Evolutionary conservation across 2,888 invertebrate genomes (phyloP).

Genomic region (Pammene aurita): DNA sequence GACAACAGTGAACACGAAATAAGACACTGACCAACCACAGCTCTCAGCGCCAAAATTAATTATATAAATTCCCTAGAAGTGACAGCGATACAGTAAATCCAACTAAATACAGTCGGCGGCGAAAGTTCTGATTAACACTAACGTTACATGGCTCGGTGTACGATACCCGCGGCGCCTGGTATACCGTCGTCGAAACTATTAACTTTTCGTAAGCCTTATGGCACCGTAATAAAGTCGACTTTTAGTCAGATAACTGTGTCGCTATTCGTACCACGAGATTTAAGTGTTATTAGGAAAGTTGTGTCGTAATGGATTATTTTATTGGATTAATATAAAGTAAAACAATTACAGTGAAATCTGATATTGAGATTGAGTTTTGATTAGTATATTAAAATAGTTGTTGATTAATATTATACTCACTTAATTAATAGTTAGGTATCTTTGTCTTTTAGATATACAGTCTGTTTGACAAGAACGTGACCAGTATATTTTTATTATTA

Average conservation of each 20-base stretch:
- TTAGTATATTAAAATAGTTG: conserved; percentile 1
- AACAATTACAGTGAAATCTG: conserved; percentile 18
- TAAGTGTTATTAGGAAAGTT: conserved; percentile 40
- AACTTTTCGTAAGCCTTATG: too few relatives aligned
- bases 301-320: conserved; percentile 30
- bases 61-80: conserved; percentile 51
- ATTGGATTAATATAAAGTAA: conserved; percentile 27
- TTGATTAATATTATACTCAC: background rate
- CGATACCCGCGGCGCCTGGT: conserved; percentile 17
- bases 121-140: conserved; percentile 32
- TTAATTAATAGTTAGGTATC: background rate
- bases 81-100: conserved; percentile 45
- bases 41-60: conserved; percentile 48
- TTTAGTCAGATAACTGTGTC: too few relatives aligned
- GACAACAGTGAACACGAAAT: conserved; percentile 34
- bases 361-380: conserved; percentile 19
- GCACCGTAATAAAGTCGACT: too few relatives aligned
- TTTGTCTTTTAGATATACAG: too few relatives aligned
- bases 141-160: background rate
- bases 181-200: background rate
- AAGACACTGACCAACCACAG: conserved; percentile 25
- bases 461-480: too few relatives aligned
- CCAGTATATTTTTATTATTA: too few relatives aligned
- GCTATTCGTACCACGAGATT: background rate
- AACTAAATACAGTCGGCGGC: conserved; percentile 42